phyloP scores from a whole-genome alignment of 2,888 invertebrate species.

The Gastrophysa polygoni region DNA sequence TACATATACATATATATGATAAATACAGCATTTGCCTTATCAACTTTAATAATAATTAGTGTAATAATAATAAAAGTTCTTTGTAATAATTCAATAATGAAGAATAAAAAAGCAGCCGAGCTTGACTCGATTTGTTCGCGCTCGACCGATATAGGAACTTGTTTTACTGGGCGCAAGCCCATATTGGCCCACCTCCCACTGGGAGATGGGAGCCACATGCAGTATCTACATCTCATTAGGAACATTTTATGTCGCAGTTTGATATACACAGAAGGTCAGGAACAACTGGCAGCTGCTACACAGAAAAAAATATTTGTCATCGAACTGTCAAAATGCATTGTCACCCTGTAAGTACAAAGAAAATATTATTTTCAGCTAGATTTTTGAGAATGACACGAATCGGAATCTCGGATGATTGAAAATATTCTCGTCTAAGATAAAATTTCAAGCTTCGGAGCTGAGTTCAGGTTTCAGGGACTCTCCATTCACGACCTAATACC shows the following conservation, averaged over 20 bases:
- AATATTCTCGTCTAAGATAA: too few relatives aligned
- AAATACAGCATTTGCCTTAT: slow-evolving; percentile 60
- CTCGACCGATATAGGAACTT: slow-evolving; percentile 60
- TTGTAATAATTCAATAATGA: slow-evolving; percentile 60
- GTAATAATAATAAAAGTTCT: slow-evolving; percentile 57
- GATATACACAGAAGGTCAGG: slow-evolving; percentile 55
- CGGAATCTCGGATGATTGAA: too few relatives aligned
- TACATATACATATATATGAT: slow-evolving; percentile 60
- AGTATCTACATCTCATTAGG: slow-evolving; percentile 60
- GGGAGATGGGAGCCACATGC: slow-evolving; percentile 54
- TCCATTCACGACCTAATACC: too few relatives aligned
- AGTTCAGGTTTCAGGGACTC: too few relatives aligned
- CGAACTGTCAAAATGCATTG: too few relatives aligned
- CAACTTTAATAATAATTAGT: slow-evolving; percentile 59
- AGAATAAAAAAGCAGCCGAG: slow-evolving; percentile 58
- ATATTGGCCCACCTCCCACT: slow-evolving; percentile 47
- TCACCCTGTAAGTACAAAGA: too few relatives aligned
- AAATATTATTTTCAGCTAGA: too few relatives aligned
- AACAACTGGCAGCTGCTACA: slow-evolving; percentile 46
- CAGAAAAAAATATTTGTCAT: neutral
- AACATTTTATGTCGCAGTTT: slow-evolving; percentile 59
- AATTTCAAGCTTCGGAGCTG: too few relatives aligned
- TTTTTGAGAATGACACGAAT: too few relatives aligned
- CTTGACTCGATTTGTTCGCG: slow-evolving; percentile 54
- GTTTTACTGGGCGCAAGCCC: slow-evolving; percentile 59